Base-by-base conservation (phyloP, 2,888 invertebrate species). In the Mycogona germanica region DNA sequence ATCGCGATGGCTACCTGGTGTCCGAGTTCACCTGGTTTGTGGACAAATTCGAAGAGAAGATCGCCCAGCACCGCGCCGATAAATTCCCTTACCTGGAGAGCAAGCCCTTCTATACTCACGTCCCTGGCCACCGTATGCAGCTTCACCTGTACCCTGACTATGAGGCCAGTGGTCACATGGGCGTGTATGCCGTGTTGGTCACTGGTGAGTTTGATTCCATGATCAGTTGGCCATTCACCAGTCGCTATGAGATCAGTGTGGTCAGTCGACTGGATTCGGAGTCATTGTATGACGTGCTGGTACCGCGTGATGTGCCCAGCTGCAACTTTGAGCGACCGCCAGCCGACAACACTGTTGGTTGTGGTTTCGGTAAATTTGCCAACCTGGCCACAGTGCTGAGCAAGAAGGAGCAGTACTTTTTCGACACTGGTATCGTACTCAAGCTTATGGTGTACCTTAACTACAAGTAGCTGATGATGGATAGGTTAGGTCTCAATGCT, bases 11-110 rank as follows among this genome's bases (percentile, higher is more conserved):
- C 14, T 53, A 58, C 17, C 40, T 63, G 19, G 59, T 62, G 1
- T 56, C 60, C 2, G 62, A 63, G 32, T 62, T 57, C 42, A 57
- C 57, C 5, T 63, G 63, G 63, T 48, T 58, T 26, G 55, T 63
- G 9, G 55, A 60, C 1, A 59, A 59, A 23, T 58, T 63, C 17
- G 60, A 60, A 25, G 59, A 58, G n/a, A 63, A 62, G 46, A 57
- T 62, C 2, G 55, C 46, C 5, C 35, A 49, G 29, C 53, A 56
- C 23, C 25, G 48, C 19, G 38, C 49, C 2, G 25, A 53, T 3
- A 56, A 57, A n/a, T 53, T 57, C 14, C 51, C 53, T 17, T 56
- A 57, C n/a, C 59, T 53, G 48, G 55, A 60, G 26, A 62, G 62
- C 35, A 55, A 58, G 14, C 47, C 60, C 14, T 63, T 63, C 40